phyloP scores from a whole-genome alignment of 1,140 invertebrate genomes.

The Drosophila tropicalis region DNA sequence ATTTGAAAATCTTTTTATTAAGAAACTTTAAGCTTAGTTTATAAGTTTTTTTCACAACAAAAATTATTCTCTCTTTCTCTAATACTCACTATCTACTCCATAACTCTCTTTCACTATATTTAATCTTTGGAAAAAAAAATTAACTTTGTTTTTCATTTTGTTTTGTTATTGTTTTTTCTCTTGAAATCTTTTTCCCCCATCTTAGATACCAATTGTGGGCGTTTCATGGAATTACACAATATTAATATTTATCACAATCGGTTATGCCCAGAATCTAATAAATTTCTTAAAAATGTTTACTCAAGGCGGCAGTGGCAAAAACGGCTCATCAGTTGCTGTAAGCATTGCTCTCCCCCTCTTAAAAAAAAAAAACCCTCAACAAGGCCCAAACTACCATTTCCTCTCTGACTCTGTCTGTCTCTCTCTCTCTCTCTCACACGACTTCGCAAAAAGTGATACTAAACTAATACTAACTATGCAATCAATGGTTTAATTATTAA shows the following conservation, averaged over 20 bases:
- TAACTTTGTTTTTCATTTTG: constrained; percentile 42
- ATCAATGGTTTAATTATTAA: neutral
- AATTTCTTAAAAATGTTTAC: constrained; percentile 87
- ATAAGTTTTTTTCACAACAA: constrained; percentile 37
- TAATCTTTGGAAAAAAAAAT: constrained; percentile 32
- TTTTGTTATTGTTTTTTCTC: constrained; percentile 52
- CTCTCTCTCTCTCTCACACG: neutral
- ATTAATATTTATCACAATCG: constrained; percentile 86
- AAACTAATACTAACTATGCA: constrained; percentile 13
- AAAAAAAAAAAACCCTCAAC: neutral
- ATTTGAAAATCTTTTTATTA: constrained; percentile 24
- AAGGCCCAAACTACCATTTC: constrained; percentile 14
- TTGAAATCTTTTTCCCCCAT: constrained; percentile 63
- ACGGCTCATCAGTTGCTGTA: constrained; percentile 95
- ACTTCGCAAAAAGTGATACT: neutral
- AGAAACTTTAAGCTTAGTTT: constrained; percentile 39
- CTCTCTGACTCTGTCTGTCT: no score
- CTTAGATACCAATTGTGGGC: constrained; percentile 85
- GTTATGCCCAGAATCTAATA: constrained; percentile 87
- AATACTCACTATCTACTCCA: neutral
- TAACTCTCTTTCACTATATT: constrained; percentile 20
- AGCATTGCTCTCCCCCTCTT: constrained; percentile 83
- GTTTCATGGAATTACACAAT: constrained; percentile 85
- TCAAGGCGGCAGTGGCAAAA: constrained; percentile 97
- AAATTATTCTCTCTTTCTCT: constrained; percentile 21